Percentiles rank a stretch among this genome's conserved stretches.
These are phyloP conservation scores for Hemiprocne comata DNA, from an alignment of 2,113 vertebrate species.

Conservation along the genomic window DNA sequence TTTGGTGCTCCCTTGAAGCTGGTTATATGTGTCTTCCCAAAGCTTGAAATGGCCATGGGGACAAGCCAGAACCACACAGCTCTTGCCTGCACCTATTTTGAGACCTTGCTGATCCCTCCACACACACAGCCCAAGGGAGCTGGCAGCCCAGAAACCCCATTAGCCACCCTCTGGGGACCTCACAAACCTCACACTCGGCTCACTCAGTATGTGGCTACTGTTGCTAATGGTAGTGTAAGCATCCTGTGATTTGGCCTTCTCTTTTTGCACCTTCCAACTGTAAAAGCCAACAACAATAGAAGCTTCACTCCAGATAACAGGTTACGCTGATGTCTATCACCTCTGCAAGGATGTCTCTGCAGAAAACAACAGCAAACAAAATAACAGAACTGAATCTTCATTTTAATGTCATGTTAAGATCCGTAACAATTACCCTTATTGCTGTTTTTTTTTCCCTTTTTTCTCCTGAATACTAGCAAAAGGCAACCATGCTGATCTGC, in stretches of 20 bases:
- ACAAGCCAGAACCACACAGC: too few relatives aligned
- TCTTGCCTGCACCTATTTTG: too few relatives aligned
- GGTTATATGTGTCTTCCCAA: too few relatives aligned
- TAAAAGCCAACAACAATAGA: background rate
- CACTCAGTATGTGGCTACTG: background rate
- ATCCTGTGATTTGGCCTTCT: background rate
- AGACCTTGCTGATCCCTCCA: too few relatives aligned
- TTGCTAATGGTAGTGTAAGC: background rate
- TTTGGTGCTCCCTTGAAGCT: too few relatives aligned
- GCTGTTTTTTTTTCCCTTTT: too few relatives aligned
- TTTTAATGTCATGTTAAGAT: background rate
- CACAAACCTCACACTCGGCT: background rate
- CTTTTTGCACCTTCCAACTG: background rate
- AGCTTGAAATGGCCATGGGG: too few relatives aligned
- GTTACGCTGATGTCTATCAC: background rate
- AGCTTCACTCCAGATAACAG: background rate
- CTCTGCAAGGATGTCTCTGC: background rate
- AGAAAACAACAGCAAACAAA: background rate
- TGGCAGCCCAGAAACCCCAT: background rate
- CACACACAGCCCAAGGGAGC: background rate
- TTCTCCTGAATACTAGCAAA: background rate
- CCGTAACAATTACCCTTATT: background rate
- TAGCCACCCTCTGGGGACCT: fast-evolving
- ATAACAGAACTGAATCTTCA: background rate
- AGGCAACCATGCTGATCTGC: background rate